Evolutionary conservation across 2,797 vertebrate species (phyloP), one percentile per base, ranked within the genome.

Genomic region (Rhincodon typus): DNA sequence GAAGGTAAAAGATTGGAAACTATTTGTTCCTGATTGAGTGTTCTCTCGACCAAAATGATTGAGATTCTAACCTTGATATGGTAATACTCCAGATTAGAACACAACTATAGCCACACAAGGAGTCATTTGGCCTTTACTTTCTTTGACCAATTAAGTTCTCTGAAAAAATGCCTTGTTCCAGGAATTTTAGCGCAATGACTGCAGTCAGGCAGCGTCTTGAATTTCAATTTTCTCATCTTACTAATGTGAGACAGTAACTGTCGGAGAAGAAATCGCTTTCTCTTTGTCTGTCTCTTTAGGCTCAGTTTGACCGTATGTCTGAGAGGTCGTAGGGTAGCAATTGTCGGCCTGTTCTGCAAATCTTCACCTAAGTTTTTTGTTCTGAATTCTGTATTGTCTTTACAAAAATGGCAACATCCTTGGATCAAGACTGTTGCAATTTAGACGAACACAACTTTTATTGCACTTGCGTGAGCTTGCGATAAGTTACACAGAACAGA

Each of bases 1-100:
- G 53, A 93, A 62, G 57, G 21, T 93, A 67, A 93, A 67, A 19
- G n/a, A 67, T 67, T 67, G 57, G 30, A 91, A 91, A 91, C 57
- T n/a, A 38, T 93, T 93, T 93, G 88, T 91, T 67, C 57, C 57
- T 91, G 62, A 38, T 25, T 93, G 90, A 42, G 62, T 67, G 90
- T 91, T 77, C 53, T 66, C 62, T 19, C 6, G 19, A 25, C 19
- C 84, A 46, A 6, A 86, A 21, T 46, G 46, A 50, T 86, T 34
- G 62, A 67, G 90, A 93, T 93, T 93, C 19, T 93, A 19, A 93
- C 69, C n/a, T 4, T 67, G 90, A 67, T 93, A 67, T 67, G 57
- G n/a, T 67, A 38, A n/a, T 1, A 93, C 62, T 27, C 17, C 90
- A 93, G 62, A 67, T 62, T 21, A 23, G 34, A 93, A 67, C 57